phyloP scores from a whole-genome alignment of 2,888 invertebrate genomes.

The Agrochola macilenta region DNA sequence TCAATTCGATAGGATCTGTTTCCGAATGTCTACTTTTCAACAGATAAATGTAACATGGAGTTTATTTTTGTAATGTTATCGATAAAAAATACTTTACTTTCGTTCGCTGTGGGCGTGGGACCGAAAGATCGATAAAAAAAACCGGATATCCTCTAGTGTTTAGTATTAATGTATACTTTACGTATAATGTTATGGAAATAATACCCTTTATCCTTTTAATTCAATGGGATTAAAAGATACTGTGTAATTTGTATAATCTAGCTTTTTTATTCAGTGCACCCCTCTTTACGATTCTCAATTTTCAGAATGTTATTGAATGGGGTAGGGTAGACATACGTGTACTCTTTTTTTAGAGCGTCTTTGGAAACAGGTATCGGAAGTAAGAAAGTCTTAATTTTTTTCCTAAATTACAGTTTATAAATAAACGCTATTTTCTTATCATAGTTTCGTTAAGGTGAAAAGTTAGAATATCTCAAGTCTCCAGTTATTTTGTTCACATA shows the following conservation, averaged over 20 bases:
- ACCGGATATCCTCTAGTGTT: slow-evolving; percentile 86
- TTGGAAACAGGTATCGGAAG: slow-evolving; percentile 29
- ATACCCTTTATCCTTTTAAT: slow-evolving; percentile 67
- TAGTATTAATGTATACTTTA: slow-evolving; percentile 76
- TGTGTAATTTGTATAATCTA: slow-evolving; percentile 62
- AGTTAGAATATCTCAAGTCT: background rate
- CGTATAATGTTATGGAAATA: slow-evolving; percentile 71
- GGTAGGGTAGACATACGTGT: slow-evolving; percentile 41
- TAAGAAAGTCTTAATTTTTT: background rate
- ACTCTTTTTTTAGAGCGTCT: slow-evolving; percentile 17
- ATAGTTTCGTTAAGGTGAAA: background rate
- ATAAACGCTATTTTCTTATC: background rate
- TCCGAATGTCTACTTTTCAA: slow-evolving; percentile 71
- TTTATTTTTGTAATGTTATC: slow-evolving; percentile 77
- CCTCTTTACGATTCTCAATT: slow-evolving; percentile 40
- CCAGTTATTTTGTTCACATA: background rate
- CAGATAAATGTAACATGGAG: slow-evolving; percentile 73
- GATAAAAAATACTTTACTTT: slow-evolving; percentile 70
- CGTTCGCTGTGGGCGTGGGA: slow-evolving; percentile 83
- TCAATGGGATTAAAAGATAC: slow-evolving; percentile 65
- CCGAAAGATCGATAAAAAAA: slow-evolving; percentile 73
- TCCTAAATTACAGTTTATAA: background rate
- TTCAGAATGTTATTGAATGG: slow-evolving; percentile 32
- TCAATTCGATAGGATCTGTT: slow-evolving; percentile 78
- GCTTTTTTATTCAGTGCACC: slow-evolving; percentile 45